Evolutionary conservation across 2,888 invertebrate genomes (phyloP), one percentile per base, ranked within the genome.

Genomic region (Chloroclystis v-ata): DNA sequence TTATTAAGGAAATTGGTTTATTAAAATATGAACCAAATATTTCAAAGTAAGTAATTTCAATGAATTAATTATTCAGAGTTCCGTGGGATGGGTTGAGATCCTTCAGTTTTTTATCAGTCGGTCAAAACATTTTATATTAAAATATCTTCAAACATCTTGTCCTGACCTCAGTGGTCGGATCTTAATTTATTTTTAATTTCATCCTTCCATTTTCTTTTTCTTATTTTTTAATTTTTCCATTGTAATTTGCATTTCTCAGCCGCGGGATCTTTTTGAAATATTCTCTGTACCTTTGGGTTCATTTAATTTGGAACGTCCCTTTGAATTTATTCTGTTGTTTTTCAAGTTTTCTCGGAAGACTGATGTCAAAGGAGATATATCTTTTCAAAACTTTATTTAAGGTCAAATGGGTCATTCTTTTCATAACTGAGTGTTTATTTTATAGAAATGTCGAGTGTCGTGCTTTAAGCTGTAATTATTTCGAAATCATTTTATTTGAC

Each of bases 141-240:
- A 49, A 54, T 41, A 39, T 44, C 47, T 51, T 58, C 32, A 37
- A 41, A 41, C 35, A 35, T 10, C 38, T 45, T 35, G 35, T 11
- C 20, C 16, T 11, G 47, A 49, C 49, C 47, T 44, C 49, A 35
- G 43, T 39, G 47, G 45, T 52, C 35, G 43, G 47, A 48, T 47
- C 54, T 52, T 54, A 59, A 59, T 59, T 59, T 56, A 54, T 53
- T 56, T 58, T 59, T 54, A 59, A 55, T 52, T 53, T 54, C 42
- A 49, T 51, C 52, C 52, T 33, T 43, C 28, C 20, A 20, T 46
- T 50, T 25, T 38, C 20, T 40, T 35, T 38, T 43, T 44, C 46
- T 47, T 48, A 40, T 39, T 37, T 56, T 51, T 48, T 47, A 49
- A 52, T 49, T 54, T 47, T 47, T 37, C 41, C 40, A n/a, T 10